Base-by-base conservation (phyloP, 2,888 invertebrate species). In the Antheraea yamamai region DNA sequence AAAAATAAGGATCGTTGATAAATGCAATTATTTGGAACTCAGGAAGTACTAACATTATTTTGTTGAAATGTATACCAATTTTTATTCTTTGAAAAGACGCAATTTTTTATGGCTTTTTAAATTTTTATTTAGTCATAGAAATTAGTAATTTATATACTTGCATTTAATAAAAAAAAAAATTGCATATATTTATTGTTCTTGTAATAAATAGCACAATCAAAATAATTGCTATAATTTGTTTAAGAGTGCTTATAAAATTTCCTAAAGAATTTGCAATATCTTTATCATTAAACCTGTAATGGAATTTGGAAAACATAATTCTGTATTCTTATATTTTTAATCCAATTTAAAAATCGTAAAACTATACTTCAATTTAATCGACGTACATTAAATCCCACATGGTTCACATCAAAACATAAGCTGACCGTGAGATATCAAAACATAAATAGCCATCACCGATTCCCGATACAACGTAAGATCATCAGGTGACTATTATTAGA, bases 381-480 rank as follows among this genome's bases (percentile, higher is more conserved):
- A n/a, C 16, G 6, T n/a, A 70, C n/a, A 70, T 39, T 20, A n/a
- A 70, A 70, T 70, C n/a, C 70, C 70, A 39, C 18, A 39, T n/a
- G 68, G 20, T n/a, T 39, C 10, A 70, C 39, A 70, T 39, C 70
- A 70, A 70, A 70, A 35, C 39, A 70, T 70, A 72, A 70, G n/a
- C 61, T n/a, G 55, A 30, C 39, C 70, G 39, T 39, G 8, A 23
- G 39, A 70, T 39, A 70, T 39, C 70, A 39, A 70, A 70, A n/a
- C 70, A 81, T 83, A 84, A 83, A 84, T 80, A 83, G 81, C 82
- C 83, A 78, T 83, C 81, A 80, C 81, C 79, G 82, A 85, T 83
- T 78, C 77, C 77, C 82, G 81, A 82, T 82, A 83, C 82, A 16
- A 66, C 64, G 64, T 66, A 82, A 84, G 84, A 85, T 82, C 84